A percentile compares a stretch with the other conserved stretches of the same genome.
Conservation (phyloP, 2,888 invertebrate species). For the Ochropleura leucogaster region DNA sequence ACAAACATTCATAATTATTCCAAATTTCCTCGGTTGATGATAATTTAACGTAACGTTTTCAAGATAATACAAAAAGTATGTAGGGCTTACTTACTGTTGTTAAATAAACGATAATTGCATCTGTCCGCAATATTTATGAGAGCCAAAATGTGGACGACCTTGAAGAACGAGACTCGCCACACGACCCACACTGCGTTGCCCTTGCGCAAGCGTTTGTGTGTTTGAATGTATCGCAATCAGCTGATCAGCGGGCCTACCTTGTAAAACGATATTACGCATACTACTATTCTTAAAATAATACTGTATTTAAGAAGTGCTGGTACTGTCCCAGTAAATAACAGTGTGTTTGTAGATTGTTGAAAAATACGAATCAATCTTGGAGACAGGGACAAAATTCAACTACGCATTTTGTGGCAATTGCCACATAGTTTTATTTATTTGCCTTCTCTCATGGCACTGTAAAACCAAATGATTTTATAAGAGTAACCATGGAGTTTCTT, state of each 20-base stretch:
- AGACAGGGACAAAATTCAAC: background rate
- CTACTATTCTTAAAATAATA: background rate
- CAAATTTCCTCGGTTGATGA: background rate
- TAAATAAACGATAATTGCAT: slow-evolving; percentile 33
- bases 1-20: background rate
- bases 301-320: too few species aligned
- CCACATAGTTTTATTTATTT: too few species aligned
- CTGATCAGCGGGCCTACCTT: slow-evolving; percentile 17
- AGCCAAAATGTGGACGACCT: slow-evolving; percentile 55
- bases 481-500: too few species aligned
- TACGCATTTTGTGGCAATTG: too few species aligned
- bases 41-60: background rate
- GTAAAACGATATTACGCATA: background rate
- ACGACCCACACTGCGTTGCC: background rate
- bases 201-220: slow-evolving; percentile 48
- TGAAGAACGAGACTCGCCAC: slow-evolving; percentile 47
- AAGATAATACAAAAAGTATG: background rate
- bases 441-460: too few species aligned
- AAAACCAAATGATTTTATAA: too few species aligned
- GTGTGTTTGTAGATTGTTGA: background rate
- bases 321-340: too few species aligned
- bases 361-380: background rate
- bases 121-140: slow-evolving; percentile 35
- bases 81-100: background rate
- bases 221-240: slow-evolving; percentile 52